Percentiles rank a stretch among this genome's conserved stretches.
phyloP scores from a whole-genome alignment of 2,888 invertebrate genomes.

The Drosophila quinaria region DNA sequence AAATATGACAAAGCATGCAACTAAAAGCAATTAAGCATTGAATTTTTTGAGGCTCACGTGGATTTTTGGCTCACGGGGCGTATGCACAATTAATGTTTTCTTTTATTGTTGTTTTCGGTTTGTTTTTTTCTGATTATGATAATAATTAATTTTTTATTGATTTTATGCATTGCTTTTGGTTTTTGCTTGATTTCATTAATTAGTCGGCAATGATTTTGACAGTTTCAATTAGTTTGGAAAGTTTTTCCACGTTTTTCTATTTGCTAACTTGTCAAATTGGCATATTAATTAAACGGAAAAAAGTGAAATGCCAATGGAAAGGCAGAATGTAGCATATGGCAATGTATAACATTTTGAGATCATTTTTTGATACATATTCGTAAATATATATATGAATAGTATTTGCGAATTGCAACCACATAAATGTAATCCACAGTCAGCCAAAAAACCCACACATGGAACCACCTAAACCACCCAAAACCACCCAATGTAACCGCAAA shows the following conservation, averaged over 20 bases:
- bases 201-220: conserved; percentile 65
- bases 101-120: conserved; percentile 32
- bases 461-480: neutral
- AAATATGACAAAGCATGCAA: conserved; percentile 61
- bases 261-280: conserved; percentile 59
- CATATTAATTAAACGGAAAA: conserved; percentile 54
- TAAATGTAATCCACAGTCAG: conserved; percentile 75
- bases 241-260: conserved; percentile 31
- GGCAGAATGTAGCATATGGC: conserved; percentile 22
- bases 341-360: conserved; percentile 51
- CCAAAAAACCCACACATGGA: conserved; percentile 19
- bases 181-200: conserved; percentile 59
- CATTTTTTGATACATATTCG: conserved; percentile 36
- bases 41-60: conserved; percentile 28
- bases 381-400: conserved; percentile 5
- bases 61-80: conserved; percentile 19
- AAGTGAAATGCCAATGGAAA: conserved; percentile 6
- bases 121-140: conserved; percentile 31
- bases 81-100: conserved; percentile 53
- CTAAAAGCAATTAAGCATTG: conserved; percentile 66
- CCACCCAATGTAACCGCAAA: conserved; percentile 67
- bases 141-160: conserved; percentile 69
- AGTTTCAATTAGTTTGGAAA: conserved; percentile 70
- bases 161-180: conserved; percentile 35
- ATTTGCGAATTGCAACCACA: conserved; percentile 68